phyloP scores from a whole-genome alignment of 2,113 vertebrate genomes.

The Pomatostomus ruficeps region DNA sequence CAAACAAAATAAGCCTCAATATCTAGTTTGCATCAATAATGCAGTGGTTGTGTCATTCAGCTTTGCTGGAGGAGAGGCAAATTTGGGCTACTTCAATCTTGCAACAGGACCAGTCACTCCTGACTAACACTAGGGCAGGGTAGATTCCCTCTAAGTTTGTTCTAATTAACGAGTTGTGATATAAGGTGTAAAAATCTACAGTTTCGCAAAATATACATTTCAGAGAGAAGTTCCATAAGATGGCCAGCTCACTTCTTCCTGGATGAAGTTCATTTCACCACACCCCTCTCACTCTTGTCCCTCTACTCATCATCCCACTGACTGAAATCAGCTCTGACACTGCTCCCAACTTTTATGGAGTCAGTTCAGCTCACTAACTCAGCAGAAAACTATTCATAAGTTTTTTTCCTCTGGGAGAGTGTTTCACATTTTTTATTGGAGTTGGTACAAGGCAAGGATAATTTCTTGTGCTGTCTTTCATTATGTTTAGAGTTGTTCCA shows the following conservation, averaged over 20 bases:
- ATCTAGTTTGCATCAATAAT: background rate
- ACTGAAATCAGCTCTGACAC: background rate
- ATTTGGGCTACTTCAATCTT: background rate
- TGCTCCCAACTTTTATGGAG: background rate
- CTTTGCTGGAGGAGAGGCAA: background rate
- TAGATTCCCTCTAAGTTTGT: background rate
- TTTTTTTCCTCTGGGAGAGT: background rate
- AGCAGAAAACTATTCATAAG: background rate
- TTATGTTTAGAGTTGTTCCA: background rate
- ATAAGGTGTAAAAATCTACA: background rate
- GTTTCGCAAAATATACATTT: background rate
- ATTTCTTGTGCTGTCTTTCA: background rate
- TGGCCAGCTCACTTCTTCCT: background rate
- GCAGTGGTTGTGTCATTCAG: background rate
- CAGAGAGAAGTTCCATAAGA: background rate
- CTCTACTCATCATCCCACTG: background rate
- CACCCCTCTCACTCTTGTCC: background rate
- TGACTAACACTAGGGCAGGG: background rate
- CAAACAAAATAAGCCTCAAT: background rate
- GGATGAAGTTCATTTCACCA: background rate
- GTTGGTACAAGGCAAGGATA: background rate
- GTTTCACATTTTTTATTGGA: background rate
- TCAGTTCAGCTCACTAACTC: background rate
- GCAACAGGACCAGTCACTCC: background rate
- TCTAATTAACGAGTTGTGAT: background rate